Evolutionary conservation across 2,113 vertebrate genomes (phyloP).

Genomic region (Fregetta grallaria): DNA sequence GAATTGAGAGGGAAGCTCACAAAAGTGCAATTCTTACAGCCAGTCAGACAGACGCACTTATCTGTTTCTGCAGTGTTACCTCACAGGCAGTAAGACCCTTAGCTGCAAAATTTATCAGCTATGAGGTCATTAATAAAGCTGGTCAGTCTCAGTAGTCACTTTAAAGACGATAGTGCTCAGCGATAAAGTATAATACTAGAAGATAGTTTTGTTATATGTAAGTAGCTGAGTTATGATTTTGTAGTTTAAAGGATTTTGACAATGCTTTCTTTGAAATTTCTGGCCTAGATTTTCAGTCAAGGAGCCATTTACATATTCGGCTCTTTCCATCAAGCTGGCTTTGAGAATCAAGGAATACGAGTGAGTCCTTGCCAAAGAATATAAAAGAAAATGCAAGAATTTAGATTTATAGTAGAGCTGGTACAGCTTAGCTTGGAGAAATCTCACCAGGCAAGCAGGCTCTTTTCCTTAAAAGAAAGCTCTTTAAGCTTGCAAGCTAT

Average conservation of each 20-base stretch:
- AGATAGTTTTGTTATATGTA: slow-evolving; percentile 57
- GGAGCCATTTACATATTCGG: slow-evolving; percentile 13
- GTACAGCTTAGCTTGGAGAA: slow-evolving; percentile 27
- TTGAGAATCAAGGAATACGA: not conserved
- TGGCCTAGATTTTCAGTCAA: slow-evolving; percentile 14
- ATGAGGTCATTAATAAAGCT: slow-evolving; percentile 66
- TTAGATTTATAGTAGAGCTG: slow-evolving; percentile 36
- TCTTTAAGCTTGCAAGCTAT: slow-evolving; percentile 31
- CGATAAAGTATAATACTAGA: slow-evolving; percentile 39
- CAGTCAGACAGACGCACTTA: slow-evolving; percentile 18
- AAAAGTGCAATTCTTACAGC: slow-evolving; percentile 43
- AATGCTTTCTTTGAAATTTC: slow-evolving; percentile 59
- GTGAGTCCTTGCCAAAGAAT: not conserved
- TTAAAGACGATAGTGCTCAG: slow-evolving; percentile 22
- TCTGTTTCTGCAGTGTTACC: slow-evolving; percentile 31
- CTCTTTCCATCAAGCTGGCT: not conserved
- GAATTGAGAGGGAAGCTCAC: slow-evolving; percentile 25
- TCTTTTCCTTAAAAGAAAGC: slow-evolving; percentile 42
- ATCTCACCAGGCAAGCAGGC: slow-evolving; percentile 8
- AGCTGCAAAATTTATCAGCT: slow-evolving; percentile 57
- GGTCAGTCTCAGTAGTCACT: slow-evolving; percentile 64
- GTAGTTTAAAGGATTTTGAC: slow-evolving; percentile 30
- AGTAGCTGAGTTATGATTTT: slow-evolving; percentile 17
- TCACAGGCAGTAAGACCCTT: slow-evolving; percentile 48
- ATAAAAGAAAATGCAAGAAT: slow-evolving; percentile 30